phyloP scores from a whole-genome alignment of 2,797 vertebrate species.

The Thripadectes ignobilis region DNA sequence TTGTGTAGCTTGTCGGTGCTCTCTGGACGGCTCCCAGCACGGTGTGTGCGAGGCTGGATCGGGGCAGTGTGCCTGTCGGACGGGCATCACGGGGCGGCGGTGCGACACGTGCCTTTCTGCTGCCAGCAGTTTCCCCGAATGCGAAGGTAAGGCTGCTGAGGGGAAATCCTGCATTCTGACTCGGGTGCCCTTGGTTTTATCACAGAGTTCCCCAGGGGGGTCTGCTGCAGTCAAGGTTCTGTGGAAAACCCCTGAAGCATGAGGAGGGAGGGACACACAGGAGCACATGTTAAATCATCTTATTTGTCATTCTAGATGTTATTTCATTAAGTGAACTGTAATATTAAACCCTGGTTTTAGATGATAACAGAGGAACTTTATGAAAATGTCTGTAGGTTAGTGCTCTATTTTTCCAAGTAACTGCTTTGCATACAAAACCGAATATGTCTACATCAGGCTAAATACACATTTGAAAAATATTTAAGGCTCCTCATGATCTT shows the following conservation, averaged over 20 bases:
- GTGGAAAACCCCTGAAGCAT: not conserved
- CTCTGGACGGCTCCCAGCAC: constrained; percentile 77
- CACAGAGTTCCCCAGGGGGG: not conserved
- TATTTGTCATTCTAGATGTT: not conserved
- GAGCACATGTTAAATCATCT: not conserved
- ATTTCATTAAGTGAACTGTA: not conserved
- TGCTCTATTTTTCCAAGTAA: not conserved
- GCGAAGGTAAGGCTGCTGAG: constrained; percentile 75
- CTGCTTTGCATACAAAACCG: not conserved
- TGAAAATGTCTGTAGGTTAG: not conserved
- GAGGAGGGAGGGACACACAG: not conserved
- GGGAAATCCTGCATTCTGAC: not conserved
- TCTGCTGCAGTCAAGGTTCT: not conserved
- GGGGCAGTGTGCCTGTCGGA: constrained; percentile 84
- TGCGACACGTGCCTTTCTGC: constrained; percentile 84
- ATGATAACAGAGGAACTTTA: not conserved
- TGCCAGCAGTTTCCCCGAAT: constrained; percentile 80
- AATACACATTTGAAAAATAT: not conserved
- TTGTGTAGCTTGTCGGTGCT: constrained; percentile 83
- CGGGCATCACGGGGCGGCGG: constrained; percentile 76
- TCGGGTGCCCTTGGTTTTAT: fast-evolving
- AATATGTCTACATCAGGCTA: not conserved
- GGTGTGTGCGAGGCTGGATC: constrained; percentile 72
- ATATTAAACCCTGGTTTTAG: not conserved
- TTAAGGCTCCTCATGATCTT: not conserved